These are phyloP conservation scores for Carlito syrichta DNA, from an alignment of 2,113 vertebrate genomes.

Conservation along the genomic window DNA sequence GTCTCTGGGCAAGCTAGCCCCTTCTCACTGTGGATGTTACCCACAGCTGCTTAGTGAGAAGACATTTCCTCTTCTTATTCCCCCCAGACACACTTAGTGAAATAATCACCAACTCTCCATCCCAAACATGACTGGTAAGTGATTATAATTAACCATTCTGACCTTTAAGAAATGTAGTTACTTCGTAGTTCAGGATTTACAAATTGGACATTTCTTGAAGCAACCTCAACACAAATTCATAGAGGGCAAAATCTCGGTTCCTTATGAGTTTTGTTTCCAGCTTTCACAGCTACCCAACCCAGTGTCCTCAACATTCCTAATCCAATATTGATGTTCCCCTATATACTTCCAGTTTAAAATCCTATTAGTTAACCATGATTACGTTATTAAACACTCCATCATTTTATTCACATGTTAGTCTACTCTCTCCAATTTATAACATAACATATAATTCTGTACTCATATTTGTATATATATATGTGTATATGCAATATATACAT, in stretches of 20 bases:
- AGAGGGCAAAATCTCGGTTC: neutral
- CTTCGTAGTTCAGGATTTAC: neutral
- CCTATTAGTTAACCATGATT: neutral
- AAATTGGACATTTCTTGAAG: neutral
- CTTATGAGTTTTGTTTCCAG: neutral
- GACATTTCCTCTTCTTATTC: neutral
- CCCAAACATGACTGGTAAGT: neutral
- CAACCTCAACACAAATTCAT: neutral
- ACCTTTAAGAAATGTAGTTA: neutral
- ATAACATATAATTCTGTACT: neutral
- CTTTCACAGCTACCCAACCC: neutral
- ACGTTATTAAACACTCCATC: neutral
- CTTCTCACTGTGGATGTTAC: neutral
- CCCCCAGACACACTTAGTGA: neutral
- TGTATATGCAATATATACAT: too few relatives aligned
- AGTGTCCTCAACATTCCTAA: rapidly evolving
- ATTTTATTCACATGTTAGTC: neutral
- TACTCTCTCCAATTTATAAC: neutral
- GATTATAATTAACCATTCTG: neutral
- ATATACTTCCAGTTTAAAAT: neutral
- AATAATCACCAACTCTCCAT: neutral
- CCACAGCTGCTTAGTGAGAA: neutral
- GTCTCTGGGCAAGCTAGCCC: neutral
- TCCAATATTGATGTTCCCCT: neutral
- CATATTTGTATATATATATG: neutral